Base-by-base conservation (phyloP, 2,113 vertebrate genomes). In the Diadophis punctatus region DNA sequence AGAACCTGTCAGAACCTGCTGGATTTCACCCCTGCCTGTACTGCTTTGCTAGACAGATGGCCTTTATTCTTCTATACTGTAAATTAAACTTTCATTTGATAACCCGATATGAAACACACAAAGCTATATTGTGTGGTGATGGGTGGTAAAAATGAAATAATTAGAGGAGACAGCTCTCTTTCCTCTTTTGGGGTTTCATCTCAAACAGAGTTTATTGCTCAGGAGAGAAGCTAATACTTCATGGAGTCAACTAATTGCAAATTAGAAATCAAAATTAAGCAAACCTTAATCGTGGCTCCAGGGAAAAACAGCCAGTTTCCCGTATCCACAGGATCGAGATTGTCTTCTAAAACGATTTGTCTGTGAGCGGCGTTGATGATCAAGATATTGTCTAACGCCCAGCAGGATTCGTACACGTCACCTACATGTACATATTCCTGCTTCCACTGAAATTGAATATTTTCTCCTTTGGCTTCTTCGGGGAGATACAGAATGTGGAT, bases 271-370 rank as follows among this genome's bases (percentile, higher is more conserved):
- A 80, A 96, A 95, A 95, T 39, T 58, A 95, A 92, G 96, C 97
- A 93, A 95, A 99, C 99, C 99, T 99, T 99, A 88, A 99, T 96
- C 3, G 98, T 99, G 90, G 99, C 99, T 94, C 99, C 99, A 51
- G 99, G 99, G 95, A 99, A 99, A 96, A 99, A 99, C 92, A 99
- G 98, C 99, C 99, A 99, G 97, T 99, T 99, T 95, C 98, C 98
- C 0, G 99, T 99, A 97, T 99, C 98, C 85, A 98, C 98, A 56
- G 99, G 99, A 96, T 99, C 99, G 34, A 99, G 96, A 94, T 96
- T 98, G 92, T 99, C 99, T 97, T 99, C 99, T 97, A 99, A 96
- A 23, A 99, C 95, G 27, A 98, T 97, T 93, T 98, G 97, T 96
- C 96, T 98, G 95, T 99, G 98, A 90, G 98, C 99, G 55, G 98